phyloP scores from a whole-genome alignment of 2,888 invertebrate genomes.

The Erannis defoliaria region DNA sequence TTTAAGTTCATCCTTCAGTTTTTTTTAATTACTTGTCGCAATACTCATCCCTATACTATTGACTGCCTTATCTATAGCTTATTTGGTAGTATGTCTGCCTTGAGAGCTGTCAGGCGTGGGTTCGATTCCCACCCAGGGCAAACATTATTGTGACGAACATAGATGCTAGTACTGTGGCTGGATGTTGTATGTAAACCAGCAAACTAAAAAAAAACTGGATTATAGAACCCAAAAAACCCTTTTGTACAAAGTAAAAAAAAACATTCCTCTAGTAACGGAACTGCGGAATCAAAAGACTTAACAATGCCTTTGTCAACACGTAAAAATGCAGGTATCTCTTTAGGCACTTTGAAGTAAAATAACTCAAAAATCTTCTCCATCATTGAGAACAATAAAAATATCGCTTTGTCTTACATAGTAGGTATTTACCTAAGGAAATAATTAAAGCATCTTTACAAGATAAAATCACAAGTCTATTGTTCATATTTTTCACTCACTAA shows the following conservation, averaged over 20 bases:
- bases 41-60: too few relatives aligned
- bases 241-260: not conserved
- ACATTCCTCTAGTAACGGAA: not conserved
- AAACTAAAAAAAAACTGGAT: too few relatives aligned
- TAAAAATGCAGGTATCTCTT: not conserved
- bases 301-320: not conserved
- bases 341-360: slow-evolving; percentile 4
- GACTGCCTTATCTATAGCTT: too few relatives aligned
- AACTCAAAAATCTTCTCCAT: slow-evolving; percentile 8
- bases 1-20: too few relatives aligned
- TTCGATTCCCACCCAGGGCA: too few relatives aligned
- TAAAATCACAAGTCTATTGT: slow-evolving; percentile 2
- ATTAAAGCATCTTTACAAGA: slow-evolving; percentile 9
- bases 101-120: too few relatives aligned
- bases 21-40: too few relatives aligned
- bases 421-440: slow-evolving; percentile 15
- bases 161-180: too few relatives aligned
- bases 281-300: slow-evolving; percentile 1
- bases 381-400: slow-evolving; percentile 14
- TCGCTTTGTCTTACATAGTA: not conserved
- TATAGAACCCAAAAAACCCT: too few relatives aligned
- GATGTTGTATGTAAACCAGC: too few relatives aligned
- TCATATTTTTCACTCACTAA: slow-evolving; percentile 1
- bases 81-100: too few relatives aligned
- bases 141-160: too few relatives aligned